Evolutionary conservation across 2,888 invertebrate species (phyloP).

Genomic region (Andrena praecox): DNA sequence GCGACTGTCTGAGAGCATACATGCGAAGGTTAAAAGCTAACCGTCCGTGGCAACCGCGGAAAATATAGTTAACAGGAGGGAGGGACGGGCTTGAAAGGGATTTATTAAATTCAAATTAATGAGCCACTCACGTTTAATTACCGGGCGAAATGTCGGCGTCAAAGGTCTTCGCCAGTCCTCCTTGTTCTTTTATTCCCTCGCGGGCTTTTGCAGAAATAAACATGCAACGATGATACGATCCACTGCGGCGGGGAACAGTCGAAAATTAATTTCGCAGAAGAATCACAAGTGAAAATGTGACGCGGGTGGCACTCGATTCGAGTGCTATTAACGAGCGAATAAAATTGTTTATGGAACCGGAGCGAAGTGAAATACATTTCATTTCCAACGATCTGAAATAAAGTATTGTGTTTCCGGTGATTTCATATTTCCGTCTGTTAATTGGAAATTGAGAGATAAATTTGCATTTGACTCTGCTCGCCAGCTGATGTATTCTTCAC

Average conservation of each 20-base stretch:
- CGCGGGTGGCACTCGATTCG: background rate
- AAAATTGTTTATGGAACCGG: background rate
- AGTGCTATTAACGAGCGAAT: background rate
- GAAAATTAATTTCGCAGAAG: background rate
- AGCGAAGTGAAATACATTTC: background rate
- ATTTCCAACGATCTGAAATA: background rate
- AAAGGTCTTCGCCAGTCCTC: background rate
- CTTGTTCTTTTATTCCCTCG: background rate
- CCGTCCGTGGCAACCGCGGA: conserved; percentile 1
- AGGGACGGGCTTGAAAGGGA: conserved; percentile 17
- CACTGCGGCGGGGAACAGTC: background rate
- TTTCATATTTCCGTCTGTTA: background rate
- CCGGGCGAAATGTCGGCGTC: background rate
- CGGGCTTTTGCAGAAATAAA: background rate
- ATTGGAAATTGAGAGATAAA: too few species aligned
- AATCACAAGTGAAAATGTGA: too few species aligned
- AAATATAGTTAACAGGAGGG: conserved; percentile 33
- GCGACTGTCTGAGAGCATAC: background rate
- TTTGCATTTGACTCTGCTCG: too few species aligned
- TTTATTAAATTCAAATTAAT: conserved; percentile 42
- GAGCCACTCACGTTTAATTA: conserved; percentile 36
- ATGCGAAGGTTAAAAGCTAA: conserved; percentile 26
- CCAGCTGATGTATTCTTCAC: background rate
- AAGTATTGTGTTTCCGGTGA: background rate
- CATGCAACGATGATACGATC: background rate